Conservation (phyloP, 1,140 invertebrate species). For the Nasonia longicornis region DNA sequence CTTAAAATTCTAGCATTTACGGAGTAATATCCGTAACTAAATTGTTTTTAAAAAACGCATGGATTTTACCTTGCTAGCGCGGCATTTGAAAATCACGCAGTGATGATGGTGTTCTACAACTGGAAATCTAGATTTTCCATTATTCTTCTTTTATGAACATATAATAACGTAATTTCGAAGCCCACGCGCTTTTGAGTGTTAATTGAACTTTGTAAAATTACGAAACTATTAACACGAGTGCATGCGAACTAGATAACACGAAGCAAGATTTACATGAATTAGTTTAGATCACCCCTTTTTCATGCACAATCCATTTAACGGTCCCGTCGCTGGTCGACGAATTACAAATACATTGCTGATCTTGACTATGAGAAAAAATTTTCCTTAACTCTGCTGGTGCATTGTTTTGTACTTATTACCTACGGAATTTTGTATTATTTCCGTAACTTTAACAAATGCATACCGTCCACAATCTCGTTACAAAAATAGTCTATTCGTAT, state of each 20-base stretch:
- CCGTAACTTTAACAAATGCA: conserved; percentile 9
- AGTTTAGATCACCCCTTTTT: not conserved
- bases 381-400: not conserved
- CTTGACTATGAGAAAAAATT: not conserved
- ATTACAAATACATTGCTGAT: conserved; percentile 7
- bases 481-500: not conserved
- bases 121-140: not conserved
- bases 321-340: conserved; percentile 27
- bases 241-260: not conserved
- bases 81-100: not conserved
- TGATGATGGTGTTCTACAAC: not conserved
- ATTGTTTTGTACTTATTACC: conserved; percentile 36
- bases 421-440: conserved; percentile 24
- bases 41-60: not conserved
- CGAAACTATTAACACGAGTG: not conserved
- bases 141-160: not conserved
- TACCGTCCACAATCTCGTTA: conserved; percentile 34
- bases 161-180: not conserved
- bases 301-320: not conserved
- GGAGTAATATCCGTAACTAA: not conserved
- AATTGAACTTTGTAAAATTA: not conserved
- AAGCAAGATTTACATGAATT: not conserved
- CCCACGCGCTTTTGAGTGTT: not conserved
- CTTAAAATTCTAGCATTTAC: not conserved
- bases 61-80: not conserved